These are phyloP conservation scores for Hypsopygia costalis DNA, from an alignment of 2,888 invertebrate species.

Conservation along the genomic window DNA sequence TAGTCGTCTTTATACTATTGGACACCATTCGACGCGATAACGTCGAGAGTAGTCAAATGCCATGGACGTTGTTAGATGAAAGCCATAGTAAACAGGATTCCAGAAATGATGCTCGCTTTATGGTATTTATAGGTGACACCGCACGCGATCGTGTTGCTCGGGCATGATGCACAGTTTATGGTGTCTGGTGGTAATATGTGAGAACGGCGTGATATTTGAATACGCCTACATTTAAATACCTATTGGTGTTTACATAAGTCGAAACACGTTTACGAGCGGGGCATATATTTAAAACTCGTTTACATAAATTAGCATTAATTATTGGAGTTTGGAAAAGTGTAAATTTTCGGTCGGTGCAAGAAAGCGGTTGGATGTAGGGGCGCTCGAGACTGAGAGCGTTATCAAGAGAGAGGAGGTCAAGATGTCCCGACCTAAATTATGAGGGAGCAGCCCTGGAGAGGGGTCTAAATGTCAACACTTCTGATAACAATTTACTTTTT, in stretches of 20 bases:
- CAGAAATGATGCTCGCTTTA: constrained; percentile 3
- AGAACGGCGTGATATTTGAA: constrained; percentile 38
- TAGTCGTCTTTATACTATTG: too few relatives aligned
- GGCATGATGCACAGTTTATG: background rate
- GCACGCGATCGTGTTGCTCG: background rate
- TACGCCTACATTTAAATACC: constrained; percentile 25
- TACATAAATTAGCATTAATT: constrained; percentile 14
- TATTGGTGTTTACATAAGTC: constrained; percentile 5
- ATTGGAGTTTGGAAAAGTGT: background rate
- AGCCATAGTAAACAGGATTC: background rate
- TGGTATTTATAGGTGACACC: background rate
- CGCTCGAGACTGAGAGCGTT: background rate
- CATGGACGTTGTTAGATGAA: background rate
- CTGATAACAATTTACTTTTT: too few relatives aligned
- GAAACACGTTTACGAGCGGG: constrained; percentile 5
- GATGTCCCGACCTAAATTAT: constrained; percentile 6
- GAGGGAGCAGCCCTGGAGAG: background rate
- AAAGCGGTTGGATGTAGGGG: background rate
- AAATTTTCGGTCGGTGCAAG: background rate
- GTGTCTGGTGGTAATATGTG: constrained; percentile 25
- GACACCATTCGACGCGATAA: too few relatives aligned
- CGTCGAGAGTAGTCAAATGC: background rate
- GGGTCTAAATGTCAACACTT: background rate
- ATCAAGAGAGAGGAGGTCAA: constrained; percentile 9
- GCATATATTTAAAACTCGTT: constrained; percentile 7